Percentiles rank a stretch among this genome's conserved stretches.
These are phyloP conservation scores for Cyclargus thomasi DNA, from an alignment of 1,140 invertebrate species.

Conservation along the genomic window DNA sequence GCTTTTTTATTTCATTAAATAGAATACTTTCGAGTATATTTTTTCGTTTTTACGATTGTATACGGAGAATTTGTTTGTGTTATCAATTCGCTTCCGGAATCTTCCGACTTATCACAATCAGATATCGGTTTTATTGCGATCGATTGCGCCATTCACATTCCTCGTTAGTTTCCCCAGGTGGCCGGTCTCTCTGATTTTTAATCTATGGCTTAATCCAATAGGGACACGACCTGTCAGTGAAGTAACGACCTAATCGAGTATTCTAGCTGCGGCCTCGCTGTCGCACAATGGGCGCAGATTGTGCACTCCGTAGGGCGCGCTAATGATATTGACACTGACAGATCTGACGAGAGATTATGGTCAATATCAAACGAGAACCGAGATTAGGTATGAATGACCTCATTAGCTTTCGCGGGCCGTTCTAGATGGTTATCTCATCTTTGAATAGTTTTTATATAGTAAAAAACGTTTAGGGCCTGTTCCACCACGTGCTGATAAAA, in stretches of 20 bases:
- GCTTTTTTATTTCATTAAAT: not conserved
- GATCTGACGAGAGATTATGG: constrained; percentile 2
- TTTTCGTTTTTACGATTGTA: not conserved
- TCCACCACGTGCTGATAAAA: no score
- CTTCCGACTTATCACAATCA: no score
- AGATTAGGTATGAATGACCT: not conserved
- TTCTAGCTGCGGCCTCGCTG: not conserved
- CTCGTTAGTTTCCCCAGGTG: not conserved
- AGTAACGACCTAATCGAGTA: not conserved
- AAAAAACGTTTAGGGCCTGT: no score
- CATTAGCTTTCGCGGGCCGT: not conserved
- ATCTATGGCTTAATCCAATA: not conserved
- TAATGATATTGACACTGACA: constrained; percentile 1
- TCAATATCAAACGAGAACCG: not conserved
- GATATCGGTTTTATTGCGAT: not conserved
- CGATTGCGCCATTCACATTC: not conserved
- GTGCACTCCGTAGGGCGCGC: not conserved
- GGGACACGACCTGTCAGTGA: not conserved
- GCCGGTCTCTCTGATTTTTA: not conserved
- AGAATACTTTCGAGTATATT: not conserved
- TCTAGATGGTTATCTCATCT: not conserved
- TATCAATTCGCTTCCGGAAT: not conserved
- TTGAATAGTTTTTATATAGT: not conserved
- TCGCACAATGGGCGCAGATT: not conserved
- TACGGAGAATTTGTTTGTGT: not conserved